Percentiles rank a stretch among this genome's conserved stretches.
phyloP scores from a whole-genome alignment of 1,140 invertebrate species.

The Colletes gigas region DNA sequence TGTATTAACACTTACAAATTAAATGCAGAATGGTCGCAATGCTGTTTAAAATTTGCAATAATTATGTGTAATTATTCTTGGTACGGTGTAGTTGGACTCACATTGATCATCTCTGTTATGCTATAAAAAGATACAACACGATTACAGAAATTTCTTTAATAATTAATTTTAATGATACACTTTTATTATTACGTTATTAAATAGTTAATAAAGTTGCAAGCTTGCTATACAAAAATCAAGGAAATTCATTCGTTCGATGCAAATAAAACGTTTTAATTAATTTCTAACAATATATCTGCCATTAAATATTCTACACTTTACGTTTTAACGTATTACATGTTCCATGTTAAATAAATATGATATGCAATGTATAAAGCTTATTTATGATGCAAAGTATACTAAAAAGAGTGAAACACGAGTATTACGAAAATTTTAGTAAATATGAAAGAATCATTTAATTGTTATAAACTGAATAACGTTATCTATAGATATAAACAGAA shows the following conservation, averaged over 20 bases:
- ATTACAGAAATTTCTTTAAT: slow-evolving; percentile 40
- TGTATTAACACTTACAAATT: slow-evolving; percentile 41
- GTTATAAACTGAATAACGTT: neutral
- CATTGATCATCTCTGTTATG: slow-evolving; percentile 90
- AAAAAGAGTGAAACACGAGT: neutral
- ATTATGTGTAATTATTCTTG: slow-evolving; percentile 63
- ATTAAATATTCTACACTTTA: too few relatives aligned
- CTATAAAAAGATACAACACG: slow-evolving; percentile 81
- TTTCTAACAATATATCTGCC: slow-evolving; percentile 21
- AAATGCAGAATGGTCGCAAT: slow-evolving; percentile 32
- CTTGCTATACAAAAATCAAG: slow-evolving; percentile 26
- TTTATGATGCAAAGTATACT: slow-evolving; percentile 10
- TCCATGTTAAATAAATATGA: neutral
- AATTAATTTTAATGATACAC: neutral
- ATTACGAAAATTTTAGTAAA: neutral
- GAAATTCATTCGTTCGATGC: slow-evolving; percentile 24
- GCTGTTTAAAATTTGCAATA: slow-evolving; percentile 4
- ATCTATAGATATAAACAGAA: slow-evolving; percentile 4
- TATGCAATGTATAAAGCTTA: slow-evolving; percentile 5
- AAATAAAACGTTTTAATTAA: slow-evolving; percentile 50
- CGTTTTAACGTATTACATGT: too few relatives aligned
- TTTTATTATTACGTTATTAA: slow-evolving; percentile 34
- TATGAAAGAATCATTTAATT: slow-evolving; percentile 1
- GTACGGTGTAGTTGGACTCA: slow-evolving; percentile 89
- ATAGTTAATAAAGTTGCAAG: slow-evolving; percentile 17